These are phyloP conservation scores for Notodonta ziczac DNA, from an alignment of 2,888 invertebrate genomes.

Conservation along the genomic window DNA sequence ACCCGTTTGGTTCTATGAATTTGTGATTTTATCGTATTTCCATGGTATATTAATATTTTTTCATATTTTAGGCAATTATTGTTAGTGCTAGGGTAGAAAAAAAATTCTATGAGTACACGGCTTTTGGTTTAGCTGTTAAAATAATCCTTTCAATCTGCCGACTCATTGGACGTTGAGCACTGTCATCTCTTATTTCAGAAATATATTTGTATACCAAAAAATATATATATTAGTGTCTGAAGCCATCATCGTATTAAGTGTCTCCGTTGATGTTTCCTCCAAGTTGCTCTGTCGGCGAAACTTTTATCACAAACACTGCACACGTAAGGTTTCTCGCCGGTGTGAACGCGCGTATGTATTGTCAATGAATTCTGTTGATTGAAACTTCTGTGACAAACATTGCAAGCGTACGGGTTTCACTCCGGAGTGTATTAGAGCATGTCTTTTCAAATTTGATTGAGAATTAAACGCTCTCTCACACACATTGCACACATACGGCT, in stretches of 20 bases:
- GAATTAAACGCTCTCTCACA: background rate
- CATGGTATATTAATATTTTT: too few species aligned
- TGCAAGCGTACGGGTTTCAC: background rate
- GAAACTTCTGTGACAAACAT: background rate
- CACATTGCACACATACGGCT: background rate
- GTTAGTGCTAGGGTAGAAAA: too few species aligned
- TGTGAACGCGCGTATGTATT: background rate
- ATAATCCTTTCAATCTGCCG: too few species aligned
- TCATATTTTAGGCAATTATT: too few species aligned
- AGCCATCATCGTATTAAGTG: background rate
- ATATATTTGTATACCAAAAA: too few species aligned
- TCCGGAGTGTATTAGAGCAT: background rate
- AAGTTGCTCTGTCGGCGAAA: background rate
- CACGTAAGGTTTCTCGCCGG: background rate
- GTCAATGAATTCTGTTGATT: background rate
- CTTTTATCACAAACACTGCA: background rate
- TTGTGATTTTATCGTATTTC: too few species aligned
- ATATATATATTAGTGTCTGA: too few species aligned
- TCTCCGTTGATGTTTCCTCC: background rate
- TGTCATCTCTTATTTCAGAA: too few species aligned
- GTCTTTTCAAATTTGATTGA: background rate
- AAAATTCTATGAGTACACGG: too few species aligned
- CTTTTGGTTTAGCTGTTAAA: too few species aligned
- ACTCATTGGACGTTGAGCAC: too few species aligned
- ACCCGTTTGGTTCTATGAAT: too few species aligned